Evolutionary conservation across 1,140 invertebrate genomes (phyloP).

Genomic region (Cryptotermes secundus): DNA sequence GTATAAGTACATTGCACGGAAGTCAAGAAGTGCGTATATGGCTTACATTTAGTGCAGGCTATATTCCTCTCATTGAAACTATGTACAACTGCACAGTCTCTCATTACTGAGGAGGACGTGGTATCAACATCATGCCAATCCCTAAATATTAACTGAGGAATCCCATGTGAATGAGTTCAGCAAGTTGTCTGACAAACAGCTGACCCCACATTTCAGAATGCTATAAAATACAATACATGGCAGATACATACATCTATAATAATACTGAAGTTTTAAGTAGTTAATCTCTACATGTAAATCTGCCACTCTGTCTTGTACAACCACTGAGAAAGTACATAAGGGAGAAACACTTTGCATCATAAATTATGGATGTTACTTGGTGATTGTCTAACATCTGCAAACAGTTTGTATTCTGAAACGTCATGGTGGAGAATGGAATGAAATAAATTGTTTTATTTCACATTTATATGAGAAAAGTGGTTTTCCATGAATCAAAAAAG

Average conservation of each 20-base stretch:
- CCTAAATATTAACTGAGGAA: neutral
- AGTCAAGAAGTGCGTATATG: neutral
- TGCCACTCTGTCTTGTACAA: neutral
- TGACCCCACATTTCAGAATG: neutral
- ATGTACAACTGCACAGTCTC: constrained; percentile 6
- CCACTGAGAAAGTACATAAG: neutral
- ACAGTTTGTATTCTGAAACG: constrained; percentile 5
- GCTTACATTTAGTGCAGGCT: constrained; percentile 4
- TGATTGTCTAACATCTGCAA: neutral
- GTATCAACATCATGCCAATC: neutral
- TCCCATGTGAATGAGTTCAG: neutral
- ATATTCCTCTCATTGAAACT: neutral
- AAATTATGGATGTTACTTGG: neutral
- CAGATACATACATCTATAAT: neutral
- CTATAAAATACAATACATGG: neutral
- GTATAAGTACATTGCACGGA: neutral
- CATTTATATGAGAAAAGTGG: neutral
- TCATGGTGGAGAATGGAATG: neutral
- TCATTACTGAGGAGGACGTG: neutral
- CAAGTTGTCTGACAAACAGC: neutral
- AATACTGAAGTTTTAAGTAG: neutral
- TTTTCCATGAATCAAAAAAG: neutral
- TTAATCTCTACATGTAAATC: neutral
- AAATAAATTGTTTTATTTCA: neutral
- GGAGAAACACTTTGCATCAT: too few relatives aligned